Base-by-base conservation (phyloP, 2,888 invertebrate species). In the Hipparchia semele region DNA sequence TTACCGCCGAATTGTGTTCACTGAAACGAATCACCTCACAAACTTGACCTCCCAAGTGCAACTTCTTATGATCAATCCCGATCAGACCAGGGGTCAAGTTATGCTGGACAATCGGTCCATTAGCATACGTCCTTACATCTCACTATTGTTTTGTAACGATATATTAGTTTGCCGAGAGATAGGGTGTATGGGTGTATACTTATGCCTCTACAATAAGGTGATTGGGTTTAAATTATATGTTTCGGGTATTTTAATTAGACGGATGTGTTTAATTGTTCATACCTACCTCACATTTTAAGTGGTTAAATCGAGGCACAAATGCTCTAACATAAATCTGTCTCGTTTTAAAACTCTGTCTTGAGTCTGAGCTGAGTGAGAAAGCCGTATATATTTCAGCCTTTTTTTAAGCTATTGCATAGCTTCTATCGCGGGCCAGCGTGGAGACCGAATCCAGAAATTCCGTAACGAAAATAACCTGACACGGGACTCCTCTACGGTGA, bases 1-100 rank as follows among this genome's bases (percentile, higher is more conserved):
- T 87, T 85, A 84, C 84, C 86, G 86, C 89, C 90, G 88, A 91
- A 90, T 89, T 86, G 87, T 86, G 86, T 84, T 86, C 85, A 82
- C 85, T 87, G 84, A 87, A 83, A 86, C 86, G 87, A 85, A 81
- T 86, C 84, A 80, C 79, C 77, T 70, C 69, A 65, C 70, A 70
- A 65, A 64, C 70, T 77, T 80, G 82, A 78, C 70, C 81, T 72
- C 74, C 73, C 59, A 59, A 56, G 54, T 39, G 5, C 66, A 58
- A 68, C 68, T 46, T 76, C 73, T 77, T 77, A 77, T 70, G 76
- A 74, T 64, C 78, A 71, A 75, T 56, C 73, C 74, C 76, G 78
- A 79, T 75, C 72, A 71, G 73, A 66, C 51, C 68, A 75, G 49
- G 78, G 87, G 10, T 82, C 89, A 80, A 74, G 65, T 75, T 82